A percentile compares a stretch with the other conserved stretches of the same genome.
Conservation (phyloP, 2,113 vertebrate genomes). For the Cebidichthys violaceus region DNA sequence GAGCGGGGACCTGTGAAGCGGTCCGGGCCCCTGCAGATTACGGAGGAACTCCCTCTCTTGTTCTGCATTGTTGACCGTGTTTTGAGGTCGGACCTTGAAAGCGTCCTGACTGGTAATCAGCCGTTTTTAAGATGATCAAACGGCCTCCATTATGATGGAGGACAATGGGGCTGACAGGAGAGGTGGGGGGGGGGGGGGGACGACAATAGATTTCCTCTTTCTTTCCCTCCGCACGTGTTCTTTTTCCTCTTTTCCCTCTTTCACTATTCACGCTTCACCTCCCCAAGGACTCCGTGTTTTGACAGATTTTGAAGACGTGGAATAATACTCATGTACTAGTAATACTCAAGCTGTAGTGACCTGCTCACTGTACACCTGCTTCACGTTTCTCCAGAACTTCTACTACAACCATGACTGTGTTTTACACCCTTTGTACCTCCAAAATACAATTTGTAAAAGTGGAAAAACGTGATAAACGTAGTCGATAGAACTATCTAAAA, state of each 20-base stretch:
- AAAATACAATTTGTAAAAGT: background rate
- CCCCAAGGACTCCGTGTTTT: background rate
- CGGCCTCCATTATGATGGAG: constrained; percentile 70
- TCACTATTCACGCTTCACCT: background rate
- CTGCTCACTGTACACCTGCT: background rate
- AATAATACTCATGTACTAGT: background rate
- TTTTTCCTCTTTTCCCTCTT: constrained; percentile 12
- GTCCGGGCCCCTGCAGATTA: background rate
- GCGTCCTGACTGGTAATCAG: constrained; percentile 73
- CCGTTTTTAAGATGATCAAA: constrained; percentile 74
- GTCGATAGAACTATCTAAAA: background rate
- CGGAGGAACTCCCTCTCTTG: constrained; percentile 47
- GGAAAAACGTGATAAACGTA: background rate
- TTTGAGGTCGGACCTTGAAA: constrained; percentile 72
- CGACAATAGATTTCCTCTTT: constrained; percentile 66
- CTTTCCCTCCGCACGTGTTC: constrained; percentile 34
- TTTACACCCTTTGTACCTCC: background rate
- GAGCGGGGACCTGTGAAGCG: background rate
- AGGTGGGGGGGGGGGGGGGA: constrained; percentile 25
- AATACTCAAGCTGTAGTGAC: background rate
- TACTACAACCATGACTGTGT: background rate
- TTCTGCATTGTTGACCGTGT: constrained; percentile 59
- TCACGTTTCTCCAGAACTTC: background rate
- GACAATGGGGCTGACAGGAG: constrained; percentile 71
- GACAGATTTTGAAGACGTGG: background rate